Base-by-base conservation (phyloP, 2,888 invertebrate species). In the Erebia aethiops region DNA sequence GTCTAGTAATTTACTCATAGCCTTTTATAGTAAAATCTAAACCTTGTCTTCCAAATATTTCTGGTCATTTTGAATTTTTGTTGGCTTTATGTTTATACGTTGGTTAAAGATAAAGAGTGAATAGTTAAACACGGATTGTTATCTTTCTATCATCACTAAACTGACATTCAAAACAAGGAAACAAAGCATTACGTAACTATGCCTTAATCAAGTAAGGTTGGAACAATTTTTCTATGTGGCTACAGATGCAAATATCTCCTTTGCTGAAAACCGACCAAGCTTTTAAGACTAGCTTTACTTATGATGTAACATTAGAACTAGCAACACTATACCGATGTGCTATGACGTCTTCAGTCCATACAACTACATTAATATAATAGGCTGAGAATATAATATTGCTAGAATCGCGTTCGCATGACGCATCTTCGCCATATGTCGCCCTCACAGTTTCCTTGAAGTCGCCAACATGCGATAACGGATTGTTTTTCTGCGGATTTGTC, bases 401-500 rank as follows among this genome's bases (percentile, higher is more conserved):
- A 74, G 75, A 77, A 74, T 75, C 73, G 76, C 75, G 69, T 70
- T 69, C 69, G 75, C 77, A 82, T 91, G 91, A 91, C 89, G 88
- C 89, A 90, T 87, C 84, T 77, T 76, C 71, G 84, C 91, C 92
- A 91, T 88, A 88, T 91, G 92, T 87, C 88, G 86, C 69, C 67
- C 65, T 43, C 61, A 61, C 79, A 70, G 83, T 91, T 91, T 91
- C 91, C 89, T 90, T 87, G 91, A 90, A 91, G 84, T 84, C 85
- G 82, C 87, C 87, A 86, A 88, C 77, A 71, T 67, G 69, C 62
- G 69, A 73, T 73, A 74, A 75, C 74, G 66, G 62, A 71, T 64
- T 73, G 69, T 66, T 60, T 62, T 60, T 61, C 62, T 67, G 60
- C 71, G 67, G 65, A 72, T 60, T 64, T 56, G 51, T 66, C 71